Conservation (phyloP, 1,140 invertebrate species). For the Drosophila bifasciata region DNA sequence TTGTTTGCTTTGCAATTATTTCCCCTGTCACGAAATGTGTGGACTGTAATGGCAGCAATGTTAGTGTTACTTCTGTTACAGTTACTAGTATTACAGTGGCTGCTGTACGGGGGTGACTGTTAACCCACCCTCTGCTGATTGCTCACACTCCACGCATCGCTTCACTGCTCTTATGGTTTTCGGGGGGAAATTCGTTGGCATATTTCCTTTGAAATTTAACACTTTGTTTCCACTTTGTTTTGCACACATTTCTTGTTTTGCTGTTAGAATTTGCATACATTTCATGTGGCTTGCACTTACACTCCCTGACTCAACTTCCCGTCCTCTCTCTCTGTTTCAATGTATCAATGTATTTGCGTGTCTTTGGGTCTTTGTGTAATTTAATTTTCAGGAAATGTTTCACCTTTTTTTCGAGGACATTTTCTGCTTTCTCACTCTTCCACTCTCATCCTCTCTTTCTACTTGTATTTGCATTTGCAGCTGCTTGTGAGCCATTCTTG, state of each 20-base stretch:
- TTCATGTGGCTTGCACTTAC: conserved; percentile 39
- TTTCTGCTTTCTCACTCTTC: neutral
- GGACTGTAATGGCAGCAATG: conserved; percentile 32
- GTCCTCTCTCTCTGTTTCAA: neutral
- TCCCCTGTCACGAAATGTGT: conserved; percentile 46
- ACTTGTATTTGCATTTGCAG: conserved; percentile 25
- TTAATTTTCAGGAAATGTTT: conserved; percentile 44
- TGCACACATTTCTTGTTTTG: neutral
- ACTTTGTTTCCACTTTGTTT: conserved; percentile 28
- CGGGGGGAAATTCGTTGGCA: conserved; percentile 10
- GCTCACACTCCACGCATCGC: conserved; percentile 15
- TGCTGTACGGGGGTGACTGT: conserved; percentile 22
- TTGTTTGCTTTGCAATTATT: conserved; percentile 74
- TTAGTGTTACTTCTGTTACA: neutral
- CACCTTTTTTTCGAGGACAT: conserved; percentile 12
- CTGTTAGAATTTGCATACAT: conserved; percentile 35
- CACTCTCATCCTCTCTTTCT: conserved; percentile 17
- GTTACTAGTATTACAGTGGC: neutral
- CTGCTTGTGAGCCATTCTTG: conserved; percentile 31
- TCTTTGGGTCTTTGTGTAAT: conserved; percentile 38
- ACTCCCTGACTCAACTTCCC: too few relatives aligned
- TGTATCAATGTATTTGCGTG: conserved; percentile 20
- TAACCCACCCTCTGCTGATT: conserved; percentile 10
- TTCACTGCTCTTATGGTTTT: conserved; percentile 35
- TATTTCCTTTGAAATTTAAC: conserved; percentile 68